Base-by-base conservation (phyloP, 2,113 vertebrate species). In the Neodon shergylaensis region DNA sequence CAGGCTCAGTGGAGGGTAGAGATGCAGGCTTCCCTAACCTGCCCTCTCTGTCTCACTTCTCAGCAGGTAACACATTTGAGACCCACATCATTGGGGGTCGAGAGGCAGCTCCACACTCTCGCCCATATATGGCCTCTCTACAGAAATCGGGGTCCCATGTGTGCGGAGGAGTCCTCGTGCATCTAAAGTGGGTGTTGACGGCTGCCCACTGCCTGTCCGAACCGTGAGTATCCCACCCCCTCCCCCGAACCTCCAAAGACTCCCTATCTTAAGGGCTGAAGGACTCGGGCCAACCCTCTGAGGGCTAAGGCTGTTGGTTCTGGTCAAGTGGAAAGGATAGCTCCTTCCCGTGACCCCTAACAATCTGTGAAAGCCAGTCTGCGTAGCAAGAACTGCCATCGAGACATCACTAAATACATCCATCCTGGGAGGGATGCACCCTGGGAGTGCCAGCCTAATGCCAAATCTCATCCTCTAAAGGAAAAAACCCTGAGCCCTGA, bases 61-160 rank as follows among this genome's bases (percentile, higher is more conserved):
- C 0, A 0, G 77, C 21, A 96, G 93, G 36, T 78, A 97, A 84
- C 44, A 88, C 95, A 2, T 88, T 97, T 22, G 97, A 82, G 13
- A 96, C 94, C 0, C 93, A 73, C 0, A 98, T 99, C 73, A 92
- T 99, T 0, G 98, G 98, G 6, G 99, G 99, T 0, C 95, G 0
- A 0, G 96, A 97, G 17, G 97, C 98, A 31, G 84, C 88, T 68
- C 91, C 96, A 11, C 98, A 99, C 95, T 99, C 99, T 5, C 98
- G 97, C 90, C 99, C 98, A 33, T 99, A 99, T 96, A 98, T 99
- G 99, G 98, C 82, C 13, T 99, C 86, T 0, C 10, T 98, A 1
- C 97, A 65, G 94, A 0, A 17, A 0, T 0, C 0, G 0, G 7
- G 47, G 0, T 0, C 0, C 8, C 94, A 86, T 7, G 0, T 0